phyloP scores from a whole-genome alignment of 92 coral and sea anemone species.

The Palythoa grandis region DNA sequence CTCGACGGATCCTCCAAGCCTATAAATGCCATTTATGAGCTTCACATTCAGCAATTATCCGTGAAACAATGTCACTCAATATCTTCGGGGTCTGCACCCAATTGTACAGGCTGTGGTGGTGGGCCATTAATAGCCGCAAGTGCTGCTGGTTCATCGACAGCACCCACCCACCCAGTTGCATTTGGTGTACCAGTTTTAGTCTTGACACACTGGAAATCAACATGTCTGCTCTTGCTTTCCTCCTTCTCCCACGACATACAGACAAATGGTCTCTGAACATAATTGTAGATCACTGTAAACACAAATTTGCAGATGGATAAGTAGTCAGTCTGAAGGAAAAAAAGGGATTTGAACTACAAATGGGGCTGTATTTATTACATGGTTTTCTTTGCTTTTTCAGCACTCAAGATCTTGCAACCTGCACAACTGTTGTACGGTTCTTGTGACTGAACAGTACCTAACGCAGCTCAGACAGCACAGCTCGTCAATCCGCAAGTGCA shows the following conservation, averaged over 20 bases:
- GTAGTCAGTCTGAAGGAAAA: too few relatives aligned
- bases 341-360: too few relatives aligned
- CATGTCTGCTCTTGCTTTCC: constrained; percentile 99
- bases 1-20: background rate
- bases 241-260: constrained; percentile 99
- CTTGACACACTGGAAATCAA: constrained; percentile 99
- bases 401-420: too few relatives aligned
- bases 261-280: constrained; percentile 97
- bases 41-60: background rate
- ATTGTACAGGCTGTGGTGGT: constrained; percentile 94
- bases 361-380: too few relatives aligned
- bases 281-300: constrained; percentile 87
- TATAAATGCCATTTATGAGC: background rate
- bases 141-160: constrained; percentile 99
- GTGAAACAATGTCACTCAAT: constrained; percentile 50
- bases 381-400: too few relatives aligned
- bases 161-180: constrained; percentile 83
- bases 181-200: constrained; percentile 88
- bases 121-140: constrained; percentile 88
- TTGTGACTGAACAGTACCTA: too few relatives aligned
- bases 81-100: constrained; percentile 99
- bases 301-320: background rate
- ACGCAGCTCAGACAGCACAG: too few relatives aligned
- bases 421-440: too few relatives aligned
- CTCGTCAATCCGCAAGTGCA: too few relatives aligned